These are phyloP conservation scores for Drosophila cardini DNA, from an alignment of 1,140 invertebrate species.

Conservation along the genomic window DNA sequence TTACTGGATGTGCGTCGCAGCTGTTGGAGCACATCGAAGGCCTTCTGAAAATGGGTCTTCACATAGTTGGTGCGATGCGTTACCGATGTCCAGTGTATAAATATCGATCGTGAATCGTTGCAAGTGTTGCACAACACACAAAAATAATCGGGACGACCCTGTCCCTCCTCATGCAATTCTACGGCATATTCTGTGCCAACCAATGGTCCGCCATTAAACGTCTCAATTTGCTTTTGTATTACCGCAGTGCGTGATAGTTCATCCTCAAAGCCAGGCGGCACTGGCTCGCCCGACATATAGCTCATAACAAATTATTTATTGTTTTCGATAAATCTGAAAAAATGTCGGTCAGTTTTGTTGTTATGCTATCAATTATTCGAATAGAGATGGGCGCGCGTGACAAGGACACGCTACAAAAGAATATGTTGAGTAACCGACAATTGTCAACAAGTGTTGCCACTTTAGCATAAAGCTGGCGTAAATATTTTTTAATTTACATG, in stretches of 20 bases:
- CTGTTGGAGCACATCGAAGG: slow-evolving; percentile 48
- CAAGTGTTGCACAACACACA: slow-evolving; percentile 91
- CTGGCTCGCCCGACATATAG: slow-evolving; percentile 88
- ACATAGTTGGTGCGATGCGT: slow-evolving; percentile 88
- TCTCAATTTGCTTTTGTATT: slow-evolving; percentile 87
- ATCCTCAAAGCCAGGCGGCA: slow-evolving; percentile 90
- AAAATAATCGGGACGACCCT: slow-evolving; percentile 88
- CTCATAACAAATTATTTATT: slow-evolving; percentile 50
- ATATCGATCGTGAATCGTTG: slow-evolving; percentile 90
- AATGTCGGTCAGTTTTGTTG: slow-evolving; percentile 11
- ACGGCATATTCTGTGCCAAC: slow-evolving; percentile 90
- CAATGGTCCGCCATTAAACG: slow-evolving; percentile 85
- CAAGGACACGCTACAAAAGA: not conserved
- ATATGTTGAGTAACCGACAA: not conserved
- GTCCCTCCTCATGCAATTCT: slow-evolving; percentile 88
- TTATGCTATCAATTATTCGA: not conserved
- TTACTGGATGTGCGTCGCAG: slow-evolving; percentile 33
- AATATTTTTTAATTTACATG: too few species aligned
- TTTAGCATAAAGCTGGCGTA: too few species aligned
- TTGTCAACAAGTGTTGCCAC: not conserved
- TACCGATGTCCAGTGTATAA: slow-evolving; percentile 90
- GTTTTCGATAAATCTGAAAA: slow-evolving; percentile 22
- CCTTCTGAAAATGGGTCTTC: slow-evolving; percentile 79
- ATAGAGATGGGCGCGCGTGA: slow-evolving; percentile 4
- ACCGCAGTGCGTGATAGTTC: slow-evolving; percentile 86